Percentiles rank a stretch among this genome's conserved stretches.
Evolutionary conservation across 1,140 invertebrate genomes (phyloP).

Genomic region (Druon quercuslanigerum): DNA sequence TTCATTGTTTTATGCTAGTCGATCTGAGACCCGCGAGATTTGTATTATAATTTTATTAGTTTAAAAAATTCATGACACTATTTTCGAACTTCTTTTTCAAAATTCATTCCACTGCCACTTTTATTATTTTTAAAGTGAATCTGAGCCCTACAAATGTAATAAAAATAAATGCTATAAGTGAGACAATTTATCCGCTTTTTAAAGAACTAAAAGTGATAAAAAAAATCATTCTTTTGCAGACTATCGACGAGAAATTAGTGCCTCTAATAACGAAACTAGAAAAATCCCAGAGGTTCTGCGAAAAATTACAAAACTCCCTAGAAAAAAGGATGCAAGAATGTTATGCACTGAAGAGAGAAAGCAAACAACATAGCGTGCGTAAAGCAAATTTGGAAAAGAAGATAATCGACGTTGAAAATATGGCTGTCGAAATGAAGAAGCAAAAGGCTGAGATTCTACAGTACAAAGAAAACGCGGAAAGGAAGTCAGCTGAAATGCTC

Average conservation of each 20-base stretch:
- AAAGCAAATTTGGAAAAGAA: conserved; percentile 73
- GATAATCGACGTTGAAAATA: conserved; percentile 72
- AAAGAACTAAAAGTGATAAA: background rate
- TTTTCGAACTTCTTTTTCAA: no score
- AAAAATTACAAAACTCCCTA: conserved; percentile 62
- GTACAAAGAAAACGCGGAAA: conserved; percentile 66
- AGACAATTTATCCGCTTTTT: no score
- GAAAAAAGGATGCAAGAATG: conserved; percentile 64
- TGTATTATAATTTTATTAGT: no score
- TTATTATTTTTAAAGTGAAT: no score
- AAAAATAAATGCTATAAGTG: no score
- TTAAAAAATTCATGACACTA: no score
- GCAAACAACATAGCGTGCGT: conserved; percentile 60
- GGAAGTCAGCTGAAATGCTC: conserved; percentile 62
- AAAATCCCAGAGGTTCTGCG: conserved; percentile 59
- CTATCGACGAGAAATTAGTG: conserved; percentile 62
- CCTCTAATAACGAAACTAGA: conserved; percentile 63
- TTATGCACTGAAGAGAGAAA: conserved; percentile 60
- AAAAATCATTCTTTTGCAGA: conserved; percentile 49
- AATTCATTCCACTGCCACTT: no score
- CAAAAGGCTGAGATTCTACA: conserved; percentile 73
- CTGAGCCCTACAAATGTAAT: no score
- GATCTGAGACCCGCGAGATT: no score
- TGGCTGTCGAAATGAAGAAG: conserved; percentile 74
- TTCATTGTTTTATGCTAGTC: no score